Evolutionary conservation across 1,140 invertebrate species (phyloP).

Genomic region (Chrysopa pallens): DNA sequence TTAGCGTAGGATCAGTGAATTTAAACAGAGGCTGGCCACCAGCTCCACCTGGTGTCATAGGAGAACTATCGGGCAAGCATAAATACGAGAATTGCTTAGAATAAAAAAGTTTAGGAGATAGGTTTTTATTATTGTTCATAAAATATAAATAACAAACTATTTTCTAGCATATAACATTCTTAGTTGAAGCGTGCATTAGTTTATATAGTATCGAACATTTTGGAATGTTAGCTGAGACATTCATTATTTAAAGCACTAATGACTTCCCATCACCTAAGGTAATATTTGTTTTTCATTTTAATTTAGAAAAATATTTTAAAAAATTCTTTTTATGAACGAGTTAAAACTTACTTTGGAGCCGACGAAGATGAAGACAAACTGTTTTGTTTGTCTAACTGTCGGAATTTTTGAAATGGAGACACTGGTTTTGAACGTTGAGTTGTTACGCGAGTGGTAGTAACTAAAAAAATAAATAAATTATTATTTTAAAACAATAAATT

Average conservation of each 20-base stretch:
- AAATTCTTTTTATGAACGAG: too few relatives aligned
- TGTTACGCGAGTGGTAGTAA: constrained; percentile 38
- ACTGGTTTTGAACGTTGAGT: constrained; percentile 42
- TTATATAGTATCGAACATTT: too few relatives aligned
- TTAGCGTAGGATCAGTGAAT: constrained; percentile 72
- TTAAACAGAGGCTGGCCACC: constrained; percentile 48
- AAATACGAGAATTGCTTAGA: background rate
- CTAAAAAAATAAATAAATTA: constrained; percentile 28
- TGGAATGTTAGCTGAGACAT: too few relatives aligned
- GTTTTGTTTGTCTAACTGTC: constrained; percentile 72
- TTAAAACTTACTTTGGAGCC: constrained; percentile 48
- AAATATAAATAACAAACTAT: too few relatives aligned
- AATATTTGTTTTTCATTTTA: too few relatives aligned
- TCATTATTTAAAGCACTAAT: too few relatives aligned
- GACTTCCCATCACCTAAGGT: constrained; percentile 1
- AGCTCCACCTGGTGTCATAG: constrained; percentile 35
- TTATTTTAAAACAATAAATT: constrained; percentile 4
- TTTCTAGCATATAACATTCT: too few relatives aligned
- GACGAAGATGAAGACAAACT: constrained; percentile 37
- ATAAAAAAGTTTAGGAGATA: too few relatives aligned
- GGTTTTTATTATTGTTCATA: too few relatives aligned
- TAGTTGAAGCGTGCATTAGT: too few relatives aligned
- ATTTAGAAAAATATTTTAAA: too few relatives aligned
- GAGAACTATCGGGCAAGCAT: constrained; percentile 30
- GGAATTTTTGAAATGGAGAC: constrained; percentile 77